A percentile compares a stretch with the other conserved stretches of the same genome.
These are phyloP conservation scores for Lordiphosa fenestrarum DNA, from an alignment of 2,888 invertebrate species.

Conservation along the genomic window DNA sequence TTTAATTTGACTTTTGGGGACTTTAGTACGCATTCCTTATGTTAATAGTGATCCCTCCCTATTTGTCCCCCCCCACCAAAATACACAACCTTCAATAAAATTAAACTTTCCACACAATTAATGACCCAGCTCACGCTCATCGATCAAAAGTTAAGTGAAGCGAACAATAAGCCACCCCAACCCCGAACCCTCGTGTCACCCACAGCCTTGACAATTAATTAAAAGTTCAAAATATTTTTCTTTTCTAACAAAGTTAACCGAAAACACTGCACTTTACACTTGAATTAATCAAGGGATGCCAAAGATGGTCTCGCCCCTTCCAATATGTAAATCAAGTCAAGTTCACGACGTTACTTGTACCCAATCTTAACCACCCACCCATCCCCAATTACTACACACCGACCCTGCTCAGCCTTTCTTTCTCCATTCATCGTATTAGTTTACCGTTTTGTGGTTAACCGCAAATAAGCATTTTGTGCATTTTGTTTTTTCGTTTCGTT, in stretches of 20 bases:
- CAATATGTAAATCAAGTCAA: constrained; percentile 39
- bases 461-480: constrained; percentile 68
- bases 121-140: constrained; percentile 26
- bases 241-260: constrained; percentile 13
- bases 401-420: constrained; percentile 2
- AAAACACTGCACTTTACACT: constrained; percentile 49
- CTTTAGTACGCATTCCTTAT: too few relatives aligned
- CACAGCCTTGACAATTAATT: constrained; percentile 41
- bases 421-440: constrained; percentile 42
- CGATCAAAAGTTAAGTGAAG: constrained; percentile 22
- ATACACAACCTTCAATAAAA: constrained; percentile 3
- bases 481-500: constrained; percentile 53
- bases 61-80: too few relatives aligned
- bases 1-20: constrained; percentile 17
- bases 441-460: constrained; percentile 70
- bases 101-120: constrained; percentile 16
- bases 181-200: constrained; percentile 11
- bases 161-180: constrained; percentile 11
- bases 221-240: constrained; percentile 16
- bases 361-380: neutral
- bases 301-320: neutral
- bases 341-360: constrained; percentile 19
- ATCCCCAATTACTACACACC: neutral
- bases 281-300: constrained; percentile 47
- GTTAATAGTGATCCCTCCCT: too few relatives aligned